These are phyloP conservation scores for Allobates femoralis DNA, from an alignment of 2,797 vertebrate species.

Conservation along the genomic window DNA sequence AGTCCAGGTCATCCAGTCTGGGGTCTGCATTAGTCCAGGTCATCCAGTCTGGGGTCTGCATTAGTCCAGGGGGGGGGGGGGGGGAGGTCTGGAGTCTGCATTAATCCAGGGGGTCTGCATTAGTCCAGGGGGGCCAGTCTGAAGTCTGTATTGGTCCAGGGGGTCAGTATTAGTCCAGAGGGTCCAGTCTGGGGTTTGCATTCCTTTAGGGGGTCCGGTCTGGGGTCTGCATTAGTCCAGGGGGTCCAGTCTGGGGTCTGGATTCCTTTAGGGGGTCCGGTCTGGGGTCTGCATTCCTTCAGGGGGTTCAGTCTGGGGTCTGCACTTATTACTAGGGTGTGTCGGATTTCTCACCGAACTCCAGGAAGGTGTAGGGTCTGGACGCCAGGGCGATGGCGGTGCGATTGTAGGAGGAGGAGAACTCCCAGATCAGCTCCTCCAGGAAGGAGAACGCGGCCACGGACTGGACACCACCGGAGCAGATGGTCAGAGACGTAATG, in stretches of 20 bases:
- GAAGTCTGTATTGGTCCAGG: not conserved
- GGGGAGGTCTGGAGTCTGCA: not conserved
- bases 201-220: not conserved
- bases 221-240: not conserved
- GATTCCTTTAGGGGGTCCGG: too few species aligned
- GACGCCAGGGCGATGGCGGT: constrained; percentile 82
- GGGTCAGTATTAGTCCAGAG: not conserved
- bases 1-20: not conserved
- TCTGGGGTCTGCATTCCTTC: not conserved
- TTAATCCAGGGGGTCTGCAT: not conserved
- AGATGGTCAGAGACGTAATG: constrained; percentile 92
- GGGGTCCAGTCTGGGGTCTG: too few species aligned
- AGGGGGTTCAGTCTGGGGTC: not conserved
- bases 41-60: not conserved
- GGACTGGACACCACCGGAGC: constrained; percentile 83
- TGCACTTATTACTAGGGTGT: not conserved
- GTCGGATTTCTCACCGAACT: constrained; percentile 88
- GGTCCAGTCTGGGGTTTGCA: not conserved
- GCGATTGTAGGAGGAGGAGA: constrained; percentile 83
- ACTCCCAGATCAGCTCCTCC: constrained; percentile 93
- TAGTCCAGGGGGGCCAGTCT: not conserved
- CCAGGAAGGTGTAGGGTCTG: constrained; percentile 92
- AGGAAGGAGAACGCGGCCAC: constrained; percentile 95
- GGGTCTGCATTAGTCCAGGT: too few species aligned
- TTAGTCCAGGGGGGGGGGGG: not conserved